phyloP scores from a whole-genome alignment of 2,888 invertebrate species.

The Mesorhabditis sp. region DNA sequence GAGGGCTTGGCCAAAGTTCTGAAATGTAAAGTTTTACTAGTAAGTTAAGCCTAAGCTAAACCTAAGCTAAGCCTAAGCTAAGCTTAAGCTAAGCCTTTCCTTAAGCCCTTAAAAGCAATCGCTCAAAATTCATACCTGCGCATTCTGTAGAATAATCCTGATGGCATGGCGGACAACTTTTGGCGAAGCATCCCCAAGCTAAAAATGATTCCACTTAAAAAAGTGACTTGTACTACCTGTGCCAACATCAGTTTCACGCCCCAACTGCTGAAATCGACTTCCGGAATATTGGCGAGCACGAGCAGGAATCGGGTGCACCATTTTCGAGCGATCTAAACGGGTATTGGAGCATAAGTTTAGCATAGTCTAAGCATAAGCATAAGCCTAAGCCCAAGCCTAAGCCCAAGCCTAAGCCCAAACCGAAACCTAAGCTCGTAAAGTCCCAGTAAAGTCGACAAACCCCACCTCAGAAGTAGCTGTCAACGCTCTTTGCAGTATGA shows the following conservation, averaged over 20 bases:
- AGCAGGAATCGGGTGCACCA: constrained; percentile 88
- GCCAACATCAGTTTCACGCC: constrained; percentile 78
- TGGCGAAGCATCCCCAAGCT: neutral
- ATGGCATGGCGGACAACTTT: constrained; percentile 43
- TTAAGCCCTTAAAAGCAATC: too few species aligned
- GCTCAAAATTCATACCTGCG: constrained; percentile 19
- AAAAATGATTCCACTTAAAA: neutral
- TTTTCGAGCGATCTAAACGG: constrained; percentile 64
- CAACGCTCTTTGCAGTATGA: constrained; percentile 64
- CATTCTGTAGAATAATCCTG: constrained; percentile 24
- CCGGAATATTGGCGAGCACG: constrained; percentile 75
- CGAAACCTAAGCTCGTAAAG: too few species aligned
- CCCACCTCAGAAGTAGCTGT: constrained; percentile 47
- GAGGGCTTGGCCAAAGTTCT: constrained; percentile 24
- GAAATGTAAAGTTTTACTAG: constrained; percentile 1
- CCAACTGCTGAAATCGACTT: constrained; percentile 69
- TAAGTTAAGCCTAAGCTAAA: too few species aligned
- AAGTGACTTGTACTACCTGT: constrained; percentile 66
- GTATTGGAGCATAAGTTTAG: too few species aligned
- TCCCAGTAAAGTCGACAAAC: too few species aligned
- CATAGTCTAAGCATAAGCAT: too few species aligned
- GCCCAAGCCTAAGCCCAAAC: too few species aligned
- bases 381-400: too few species aligned
- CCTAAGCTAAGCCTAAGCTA: too few species aligned
- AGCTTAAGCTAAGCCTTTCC: too few species aligned